phyloP scores from a whole-genome alignment of 2,888 invertebrate species.

The Sminthurides aquaticus region DNA sequence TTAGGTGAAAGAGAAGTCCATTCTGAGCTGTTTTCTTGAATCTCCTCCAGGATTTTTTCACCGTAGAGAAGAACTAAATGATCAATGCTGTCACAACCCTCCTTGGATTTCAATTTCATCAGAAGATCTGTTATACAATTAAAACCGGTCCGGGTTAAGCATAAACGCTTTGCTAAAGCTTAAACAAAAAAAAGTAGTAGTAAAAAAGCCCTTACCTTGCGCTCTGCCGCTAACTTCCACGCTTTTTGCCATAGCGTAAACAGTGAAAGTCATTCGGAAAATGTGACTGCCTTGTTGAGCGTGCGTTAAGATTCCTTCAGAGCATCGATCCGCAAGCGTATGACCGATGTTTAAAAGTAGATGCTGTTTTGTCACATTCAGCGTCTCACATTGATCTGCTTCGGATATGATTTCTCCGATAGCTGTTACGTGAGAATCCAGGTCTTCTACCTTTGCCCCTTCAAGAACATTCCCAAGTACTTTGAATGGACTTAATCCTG shows the following conservation, averaged over 20 bases:
- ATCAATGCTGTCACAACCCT: slow-evolving; percentile 43
- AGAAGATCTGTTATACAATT: slow-evolving; percentile 5
- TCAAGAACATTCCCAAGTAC: slow-evolving; percentile 58
- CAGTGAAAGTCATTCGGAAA: slow-evolving; percentile 46
- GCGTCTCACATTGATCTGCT: slow-evolving; percentile 55
- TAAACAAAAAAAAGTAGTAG: slow-evolving; percentile 34
- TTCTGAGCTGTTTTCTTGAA: slow-evolving; percentile 53
- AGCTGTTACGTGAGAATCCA: slow-evolving; percentile 52
- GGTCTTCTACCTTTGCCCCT: slow-evolving; percentile 52
- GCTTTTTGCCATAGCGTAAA: slow-evolving; percentile 46
- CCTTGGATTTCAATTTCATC: slow-evolving; percentile 41
- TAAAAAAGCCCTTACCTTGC: slow-evolving; percentile 38
- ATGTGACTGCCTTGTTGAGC: slow-evolving; percentile 34
- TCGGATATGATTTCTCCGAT: slow-evolving; percentile 56
- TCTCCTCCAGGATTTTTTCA: slow-evolving; percentile 51
- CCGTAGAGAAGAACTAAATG: slow-evolving; percentile 54
- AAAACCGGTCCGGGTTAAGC: background rate
- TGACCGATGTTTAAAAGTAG: slow-evolving; percentile 55
- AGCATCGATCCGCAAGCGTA: slow-evolving; percentile 52
- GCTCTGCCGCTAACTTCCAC: slow-evolving; percentile 37
- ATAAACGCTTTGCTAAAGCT: too few species aligned
- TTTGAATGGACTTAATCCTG: slow-evolving; percentile 53
- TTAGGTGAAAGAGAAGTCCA: slow-evolving; percentile 64
- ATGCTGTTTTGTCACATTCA: slow-evolving; percentile 47
- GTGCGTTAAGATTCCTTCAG: slow-evolving; percentile 46